These are phyloP conservation scores for Rafetus swinhoei DNA, from an alignment of 2,113 vertebrate genomes.

Conservation along the genomic window DNA sequence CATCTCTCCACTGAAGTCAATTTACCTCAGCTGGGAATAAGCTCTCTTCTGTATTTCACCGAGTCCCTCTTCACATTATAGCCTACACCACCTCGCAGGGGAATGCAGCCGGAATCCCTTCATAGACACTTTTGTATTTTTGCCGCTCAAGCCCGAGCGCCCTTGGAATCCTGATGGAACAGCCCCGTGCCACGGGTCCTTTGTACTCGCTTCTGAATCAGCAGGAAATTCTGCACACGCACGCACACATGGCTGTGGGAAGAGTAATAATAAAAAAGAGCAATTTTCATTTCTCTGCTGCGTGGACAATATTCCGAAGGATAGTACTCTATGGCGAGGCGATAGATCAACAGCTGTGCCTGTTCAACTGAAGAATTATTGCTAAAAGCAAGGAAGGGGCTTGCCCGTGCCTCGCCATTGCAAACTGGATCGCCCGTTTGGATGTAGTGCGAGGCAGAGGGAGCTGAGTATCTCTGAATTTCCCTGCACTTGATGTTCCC, in stretches of 20 bases:
- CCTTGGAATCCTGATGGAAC: constrained; percentile 20
- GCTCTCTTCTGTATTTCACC: background rate
- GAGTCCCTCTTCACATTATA: background rate
- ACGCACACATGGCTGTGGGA: constrained; percentile 9
- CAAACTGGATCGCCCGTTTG: background rate
- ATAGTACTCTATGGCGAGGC: background rate
- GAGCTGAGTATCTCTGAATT: accelerated
- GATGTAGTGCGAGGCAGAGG: background rate
- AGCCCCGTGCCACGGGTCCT: constrained; percentile 5
- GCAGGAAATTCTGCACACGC: constrained; percentile 7
- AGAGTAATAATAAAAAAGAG: constrained; percentile 2
- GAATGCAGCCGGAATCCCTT: constrained; percentile 6
- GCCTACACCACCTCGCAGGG: background rate
- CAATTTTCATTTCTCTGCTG: constrained; percentile 13
- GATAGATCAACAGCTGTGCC: background rate
- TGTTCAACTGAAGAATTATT: background rate
- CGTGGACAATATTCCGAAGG: background rate
- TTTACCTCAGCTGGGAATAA: background rate
- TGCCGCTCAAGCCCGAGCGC: constrained; percentile 16
- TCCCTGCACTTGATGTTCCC: accelerated
- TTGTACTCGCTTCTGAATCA: constrained; percentile 33
- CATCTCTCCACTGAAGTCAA: background rate
- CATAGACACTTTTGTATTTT: constrained; percentile 1
- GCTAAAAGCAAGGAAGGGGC: background rate
- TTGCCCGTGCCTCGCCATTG: background rate